phyloP scores from a whole-genome alignment of 2,888 invertebrate species.

The Seira musarum region DNA sequence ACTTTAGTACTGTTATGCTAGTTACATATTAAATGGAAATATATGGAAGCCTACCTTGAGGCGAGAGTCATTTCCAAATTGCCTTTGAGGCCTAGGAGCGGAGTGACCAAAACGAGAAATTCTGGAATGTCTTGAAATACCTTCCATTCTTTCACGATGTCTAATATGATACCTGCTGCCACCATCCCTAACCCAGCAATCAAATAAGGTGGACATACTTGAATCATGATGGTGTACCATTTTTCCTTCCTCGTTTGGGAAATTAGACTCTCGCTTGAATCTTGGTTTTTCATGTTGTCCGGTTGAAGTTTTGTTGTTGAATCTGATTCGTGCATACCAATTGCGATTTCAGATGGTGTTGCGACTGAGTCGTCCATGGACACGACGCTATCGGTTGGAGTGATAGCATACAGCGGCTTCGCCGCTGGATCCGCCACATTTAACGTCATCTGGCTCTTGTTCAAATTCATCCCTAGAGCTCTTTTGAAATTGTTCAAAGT shows the following conservation, averaged over 20 bases:
- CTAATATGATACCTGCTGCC: constrained; percentile 87
- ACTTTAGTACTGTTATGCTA: no score
- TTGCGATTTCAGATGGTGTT: constrained; percentile 60
- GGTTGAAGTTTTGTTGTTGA: constrained; percentile 64
- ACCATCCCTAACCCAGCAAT: constrained; percentile 94
- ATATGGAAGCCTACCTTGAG: no score
- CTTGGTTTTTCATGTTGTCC: constrained; percentile 64
- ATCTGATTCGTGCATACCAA: constrained; percentile 67
- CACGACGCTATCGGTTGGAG: constrained; percentile 61
- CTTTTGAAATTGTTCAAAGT: constrained; percentile 11
- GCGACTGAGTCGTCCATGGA: constrained; percentile 50
- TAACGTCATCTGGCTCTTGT: constrained; percentile 37
- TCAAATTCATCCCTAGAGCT: constrained; percentile 23
- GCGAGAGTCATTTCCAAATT: constrained; percentile 93
- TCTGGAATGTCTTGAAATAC: constrained; percentile 81
- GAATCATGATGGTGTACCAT: constrained; percentile 81
- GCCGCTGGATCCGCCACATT: constrained; percentile 46
- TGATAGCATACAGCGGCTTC: constrained; percentile 67
- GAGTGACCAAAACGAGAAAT: constrained; percentile 85
- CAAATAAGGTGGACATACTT: constrained; percentile 88
- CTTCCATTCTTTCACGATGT: constrained; percentile 82
- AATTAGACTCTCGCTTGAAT: constrained; percentile 67
- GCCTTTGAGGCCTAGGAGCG: constrained; percentile 91
- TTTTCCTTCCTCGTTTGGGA: constrained; percentile 73
- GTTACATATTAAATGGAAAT: no score